Evolutionary conservation across 2,113 vertebrate genomes (phyloP), one percentile per base, ranked within the genome.

Genomic region (Onychostruthus taczanowskii): DNA sequence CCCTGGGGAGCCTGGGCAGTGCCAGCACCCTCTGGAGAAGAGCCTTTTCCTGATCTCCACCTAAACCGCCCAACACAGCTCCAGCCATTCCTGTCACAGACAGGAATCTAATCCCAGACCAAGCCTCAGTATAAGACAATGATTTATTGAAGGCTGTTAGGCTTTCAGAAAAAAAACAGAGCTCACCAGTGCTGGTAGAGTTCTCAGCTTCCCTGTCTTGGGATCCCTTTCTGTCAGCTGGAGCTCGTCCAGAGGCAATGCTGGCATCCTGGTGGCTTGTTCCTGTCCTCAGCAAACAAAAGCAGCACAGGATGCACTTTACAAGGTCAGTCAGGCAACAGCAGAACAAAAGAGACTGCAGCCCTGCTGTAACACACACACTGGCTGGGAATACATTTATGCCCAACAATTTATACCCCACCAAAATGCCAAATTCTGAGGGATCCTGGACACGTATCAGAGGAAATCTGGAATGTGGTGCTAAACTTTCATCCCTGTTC

Each of bases 111-210:
- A 59, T 9, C 77, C 76, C 49, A 35, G 37, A 27, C 16, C 35
- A n/a, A 37, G 23, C 11, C 26, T 5, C 9, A 76, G 6, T 3
- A 37, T 2, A 35, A 18, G 16, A 68, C 9, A 66, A 43, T 13
- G 52, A 37, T 27, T 77, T 43, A 33, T 22, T 59, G 61, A 59
- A 68, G 61, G 21, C 44, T 41, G 22, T 53, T 79, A 56, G 85
- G 44, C 83, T 63, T 92, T 78, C 56, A 86, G 68, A 70, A 74
- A 50, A 50, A 80, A 84, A 69, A 69, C 35, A 86, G 28, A 49
- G 73, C 98, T 99, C 96, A 99, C 99, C 98, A 99, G 97, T 2
- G 99, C 99, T 2, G 99, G 98, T 20, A 99, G 96, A 41, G 98
- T 98, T 89, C 96, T 98, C 61, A 97, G 97, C 93, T 97, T 98